Evolutionary conservation across 2,113 vertebrate species (phyloP), one percentile per base, ranked within the genome.

Genomic region (Charina bottae): DNA sequence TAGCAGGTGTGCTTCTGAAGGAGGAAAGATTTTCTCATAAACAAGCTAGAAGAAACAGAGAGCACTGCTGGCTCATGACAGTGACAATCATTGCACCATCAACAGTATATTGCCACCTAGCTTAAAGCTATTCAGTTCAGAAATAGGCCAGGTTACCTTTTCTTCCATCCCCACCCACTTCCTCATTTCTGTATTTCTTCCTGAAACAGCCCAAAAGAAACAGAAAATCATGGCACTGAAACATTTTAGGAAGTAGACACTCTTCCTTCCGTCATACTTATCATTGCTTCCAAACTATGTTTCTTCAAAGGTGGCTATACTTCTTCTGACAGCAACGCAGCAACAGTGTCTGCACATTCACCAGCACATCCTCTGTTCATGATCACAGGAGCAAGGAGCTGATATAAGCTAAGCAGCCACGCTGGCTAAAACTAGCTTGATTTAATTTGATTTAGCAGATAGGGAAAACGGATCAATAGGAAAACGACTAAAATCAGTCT

Each of bases 391-490:
- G 3, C 87, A 26, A 93, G 91, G 64, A 24, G 0, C 4, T 93
- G 9, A 55, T 89, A 54, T 19, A 92, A 21, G 56, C 87, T 94
- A 94, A 93, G 55, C 49, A 72, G 0, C 11, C 60, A 4, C 68
- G 1, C 68, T 91, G 21, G 0, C 6, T 93, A 93, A 91, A n/a
- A 19, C 62, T 90, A 87, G 4, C 58, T 9, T 90, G 93, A 86
- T 37, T 12, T 92, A 15, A 88, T 89, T 93, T 91, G 11, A 88
- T 93, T 93, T 90, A 95, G 88, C 15, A 93, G 94, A 72, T 56
- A 90, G 64, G 11, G 90, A 42, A 93, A 92, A 93, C 88, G 0
- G 72, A 90, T 86, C 42, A 87, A 60, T 86, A 92, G 28, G 9
- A 85, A 17, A n/a, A 37, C 0, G 64, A 7, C 56, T 90, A 89